Evolutionary conservation across 2,797 vertebrate genomes (phyloP).

Genomic region (Spinus pinus): DNA sequence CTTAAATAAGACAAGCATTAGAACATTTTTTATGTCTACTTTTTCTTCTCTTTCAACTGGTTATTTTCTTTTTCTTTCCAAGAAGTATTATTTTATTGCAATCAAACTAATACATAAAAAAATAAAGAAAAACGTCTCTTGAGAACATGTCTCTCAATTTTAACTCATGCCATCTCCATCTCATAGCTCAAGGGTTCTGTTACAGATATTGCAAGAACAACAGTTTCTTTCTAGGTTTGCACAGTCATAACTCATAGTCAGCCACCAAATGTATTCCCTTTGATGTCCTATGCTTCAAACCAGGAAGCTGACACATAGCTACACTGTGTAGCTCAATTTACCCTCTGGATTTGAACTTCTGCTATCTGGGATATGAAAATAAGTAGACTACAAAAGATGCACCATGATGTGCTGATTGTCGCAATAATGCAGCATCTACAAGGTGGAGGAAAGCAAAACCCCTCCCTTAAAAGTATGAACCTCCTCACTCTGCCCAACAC

Average conservation of each 20-base stretch:
- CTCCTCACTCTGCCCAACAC: neutral
- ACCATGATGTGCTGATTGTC: neutral
- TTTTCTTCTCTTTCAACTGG: neutral
- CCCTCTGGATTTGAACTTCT: neutral
- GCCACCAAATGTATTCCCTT: neutral
- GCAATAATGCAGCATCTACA: neutral
- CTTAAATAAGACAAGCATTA: neutral
- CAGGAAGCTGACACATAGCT: neutral
- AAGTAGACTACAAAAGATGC: neutral
- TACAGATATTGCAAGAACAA: neutral
- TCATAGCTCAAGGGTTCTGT: slow-evolving; percentile 6
- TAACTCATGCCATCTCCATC: slow-evolving; percentile 2
- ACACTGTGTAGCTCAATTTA: neutral
- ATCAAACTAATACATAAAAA: neutral
- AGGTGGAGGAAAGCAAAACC: neutral
- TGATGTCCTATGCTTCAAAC: neutral
- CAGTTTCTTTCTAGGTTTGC: neutral
- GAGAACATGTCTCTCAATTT: neutral
- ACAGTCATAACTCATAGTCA: slow-evolving; percentile 3
- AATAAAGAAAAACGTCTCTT: neutral
- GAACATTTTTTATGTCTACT: neutral
- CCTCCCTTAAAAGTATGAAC: neutral
- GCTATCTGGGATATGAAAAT: neutral
- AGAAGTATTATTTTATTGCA: neutral
- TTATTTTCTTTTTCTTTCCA: neutral